phyloP scores from a whole-genome alignment of 2,113 vertebrate genomes.

The Apteryx owenii region DNA sequence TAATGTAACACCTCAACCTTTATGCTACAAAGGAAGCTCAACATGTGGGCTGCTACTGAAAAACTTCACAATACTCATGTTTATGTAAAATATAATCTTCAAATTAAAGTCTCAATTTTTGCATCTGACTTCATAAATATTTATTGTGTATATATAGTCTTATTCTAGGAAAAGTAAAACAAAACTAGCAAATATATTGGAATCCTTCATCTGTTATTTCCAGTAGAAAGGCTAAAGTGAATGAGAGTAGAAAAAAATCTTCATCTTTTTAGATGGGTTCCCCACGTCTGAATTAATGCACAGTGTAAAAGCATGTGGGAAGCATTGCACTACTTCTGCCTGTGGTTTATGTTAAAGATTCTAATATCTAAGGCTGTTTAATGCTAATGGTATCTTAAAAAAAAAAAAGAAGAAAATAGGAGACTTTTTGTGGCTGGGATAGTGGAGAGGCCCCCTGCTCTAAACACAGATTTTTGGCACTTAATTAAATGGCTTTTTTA shows the following conservation, averaged over 20 bases:
- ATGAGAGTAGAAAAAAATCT: neutral
- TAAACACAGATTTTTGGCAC: neutral
- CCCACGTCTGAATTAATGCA: neutral
- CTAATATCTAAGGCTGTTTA: neutral
- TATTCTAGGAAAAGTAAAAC: neutral
- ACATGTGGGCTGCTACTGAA: neutral
- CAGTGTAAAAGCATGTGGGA: neutral
- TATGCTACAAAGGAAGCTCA: neutral
- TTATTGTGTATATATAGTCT: neutral
- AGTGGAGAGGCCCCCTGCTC: neutral
- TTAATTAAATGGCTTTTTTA: neutral
- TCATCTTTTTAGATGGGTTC: fast-evolving
- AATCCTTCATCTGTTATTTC: neutral
- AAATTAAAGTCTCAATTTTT: neutral
- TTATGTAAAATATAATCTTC: neutral
- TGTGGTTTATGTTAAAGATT: neutral
- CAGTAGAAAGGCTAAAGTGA: neutral
- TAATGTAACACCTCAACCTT: neutral
- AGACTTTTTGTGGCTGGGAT: neutral
- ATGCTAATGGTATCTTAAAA: neutral
- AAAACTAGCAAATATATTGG: neutral
- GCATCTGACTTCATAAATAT: neutral
- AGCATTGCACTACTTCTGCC: neutral
- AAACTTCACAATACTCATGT: fast-evolving
- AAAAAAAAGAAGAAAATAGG: neutral